Conservation (phyloP, 2,888 invertebrate species). For the Drosophila basisetae region DNA sequence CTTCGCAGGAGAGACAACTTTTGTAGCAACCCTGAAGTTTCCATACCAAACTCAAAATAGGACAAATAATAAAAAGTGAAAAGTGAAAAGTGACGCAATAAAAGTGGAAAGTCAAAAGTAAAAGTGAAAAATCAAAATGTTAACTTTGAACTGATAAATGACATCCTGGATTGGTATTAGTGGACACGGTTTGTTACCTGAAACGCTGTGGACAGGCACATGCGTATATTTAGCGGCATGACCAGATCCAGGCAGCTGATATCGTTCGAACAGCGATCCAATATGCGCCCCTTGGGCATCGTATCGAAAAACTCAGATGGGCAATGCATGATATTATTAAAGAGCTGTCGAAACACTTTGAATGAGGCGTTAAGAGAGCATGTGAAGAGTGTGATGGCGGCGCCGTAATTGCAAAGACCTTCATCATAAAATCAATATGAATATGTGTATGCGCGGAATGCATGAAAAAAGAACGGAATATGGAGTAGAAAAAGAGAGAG, state of each 20-base stretch:
- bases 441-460: conserved; percentile 9
- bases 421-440: conserved; percentile 11
- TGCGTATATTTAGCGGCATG: conserved; percentile 85
- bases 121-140: neutral
- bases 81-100: neutral
- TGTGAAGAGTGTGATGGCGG: conserved; percentile 81
- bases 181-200: conserved; percentile 77
- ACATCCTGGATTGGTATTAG: neutral
- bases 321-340: conserved; percentile 86
- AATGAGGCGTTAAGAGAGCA: conserved; percentile 81
- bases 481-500: conserved; percentile 18
- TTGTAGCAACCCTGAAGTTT: neutral
- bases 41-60: neutral
- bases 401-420: conserved; percentile 83
- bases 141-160: conserved; percentile 1
- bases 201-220: conserved; percentile 81
- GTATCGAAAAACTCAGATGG: conserved; percentile 88
- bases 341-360: conserved; percentile 83
- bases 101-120: conserved; percentile 2
- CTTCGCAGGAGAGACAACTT: neutral
- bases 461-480: conserved; percentile 4
- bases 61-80: neutral
- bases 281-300: conserved; percentile 88
- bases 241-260: conserved; percentile 87
- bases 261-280: conserved; percentile 88